Evolutionary conservation across 2,797 vertebrate species (phyloP).

Genomic region (Gastrophryne carolinensis): DNA sequence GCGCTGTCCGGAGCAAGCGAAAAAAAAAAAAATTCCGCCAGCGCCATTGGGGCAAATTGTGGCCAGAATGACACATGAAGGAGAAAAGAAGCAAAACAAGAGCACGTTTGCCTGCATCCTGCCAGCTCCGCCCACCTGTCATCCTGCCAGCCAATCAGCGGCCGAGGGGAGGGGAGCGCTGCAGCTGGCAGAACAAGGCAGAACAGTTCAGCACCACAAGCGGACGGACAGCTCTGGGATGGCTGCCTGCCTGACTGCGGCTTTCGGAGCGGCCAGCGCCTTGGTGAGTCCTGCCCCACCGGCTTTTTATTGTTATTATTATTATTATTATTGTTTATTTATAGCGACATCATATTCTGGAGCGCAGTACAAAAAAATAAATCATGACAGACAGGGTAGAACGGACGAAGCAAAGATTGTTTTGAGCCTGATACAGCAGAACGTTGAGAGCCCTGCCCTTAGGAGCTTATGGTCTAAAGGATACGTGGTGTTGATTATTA

Average conservation of each 20-base stretch:
- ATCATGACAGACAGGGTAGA: too few species aligned
- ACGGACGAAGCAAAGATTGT: too few species aligned
- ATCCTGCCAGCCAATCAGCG: conserved; percentile 53
- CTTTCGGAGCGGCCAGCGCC: conserved; percentile 69
- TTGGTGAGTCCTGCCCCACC: conserved; percentile 61
- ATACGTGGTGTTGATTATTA: too few species aligned
- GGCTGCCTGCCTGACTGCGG: conserved; percentile 76
- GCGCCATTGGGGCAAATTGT: neutral
- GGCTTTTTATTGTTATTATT: too few species aligned
- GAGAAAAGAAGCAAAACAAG: conserved; percentile 58
- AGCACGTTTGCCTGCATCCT: conserved; percentile 59
- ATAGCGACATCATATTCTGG: too few species aligned
- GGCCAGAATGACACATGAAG: conserved; percentile 20
- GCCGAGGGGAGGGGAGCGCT: neutral
- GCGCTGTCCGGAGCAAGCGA: too few species aligned
- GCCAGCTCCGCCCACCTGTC: conserved; percentile 29
- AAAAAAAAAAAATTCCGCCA: too few species aligned
- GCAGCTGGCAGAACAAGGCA: neutral
- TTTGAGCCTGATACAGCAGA: too few species aligned
- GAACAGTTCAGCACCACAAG: conserved; percentile 27
- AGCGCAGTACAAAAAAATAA: too few species aligned
- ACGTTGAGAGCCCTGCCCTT: too few species aligned
- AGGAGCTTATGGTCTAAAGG: too few species aligned
- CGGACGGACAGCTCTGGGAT: conserved; percentile 59
- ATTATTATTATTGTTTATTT: too few species aligned